Conservation (phyloP, 2,797 vertebrate species). For the Gouania willdenowi region DNA sequence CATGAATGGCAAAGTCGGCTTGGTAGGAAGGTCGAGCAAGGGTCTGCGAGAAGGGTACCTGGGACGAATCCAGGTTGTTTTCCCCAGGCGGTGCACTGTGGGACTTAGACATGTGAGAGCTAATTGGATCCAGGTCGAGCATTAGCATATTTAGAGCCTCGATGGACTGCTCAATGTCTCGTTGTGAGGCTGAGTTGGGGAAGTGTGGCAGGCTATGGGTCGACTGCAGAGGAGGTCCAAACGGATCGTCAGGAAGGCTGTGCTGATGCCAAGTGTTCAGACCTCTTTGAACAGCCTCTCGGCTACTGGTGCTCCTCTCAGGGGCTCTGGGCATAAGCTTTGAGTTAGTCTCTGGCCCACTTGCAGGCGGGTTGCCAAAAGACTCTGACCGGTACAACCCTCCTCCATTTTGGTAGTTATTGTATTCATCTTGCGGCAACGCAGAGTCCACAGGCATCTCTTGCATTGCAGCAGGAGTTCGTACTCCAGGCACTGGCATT, state of each 20-base stretch:
- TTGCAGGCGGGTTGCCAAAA: conserved; percentile 69
- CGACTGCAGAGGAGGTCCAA: conserved; percentile 71
- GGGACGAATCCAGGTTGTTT: conserved; percentile 72
- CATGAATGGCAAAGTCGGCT: conserved; percentile 72
- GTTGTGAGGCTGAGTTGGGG: conserved; percentile 80
- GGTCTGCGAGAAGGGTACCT: conserved; percentile 69
- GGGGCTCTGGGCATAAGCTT: conserved; percentile 85
- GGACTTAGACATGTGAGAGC: conserved; percentile 85
- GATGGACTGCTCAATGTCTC: conserved; percentile 92
- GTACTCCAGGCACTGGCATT: conserved; percentile 73
- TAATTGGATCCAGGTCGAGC: conserved; percentile 84
- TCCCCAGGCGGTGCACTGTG: conserved; percentile 82
- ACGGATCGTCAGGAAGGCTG: conserved; percentile 76
- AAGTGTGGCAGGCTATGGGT: conserved; percentile 84
- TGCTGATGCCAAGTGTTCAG: conserved; percentile 91
- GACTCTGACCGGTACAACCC: conserved; percentile 84
- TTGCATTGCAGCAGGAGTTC: conserved; percentile 46
- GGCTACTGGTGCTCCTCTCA: conserved; percentile 88
- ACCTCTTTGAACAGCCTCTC: conserved; percentile 93
- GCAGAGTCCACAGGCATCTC: conserved; percentile 59
- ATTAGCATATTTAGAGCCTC: conserved; percentile 94
- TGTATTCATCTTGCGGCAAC: conserved; percentile 67
- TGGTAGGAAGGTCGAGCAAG: conserved; percentile 71
- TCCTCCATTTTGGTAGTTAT: conserved; percentile 74
- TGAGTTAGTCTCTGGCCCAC: conserved; percentile 56